Base-by-base conservation (phyloP, 1,140 invertebrate genomes). In the Wiebesia pumilae region DNA sequence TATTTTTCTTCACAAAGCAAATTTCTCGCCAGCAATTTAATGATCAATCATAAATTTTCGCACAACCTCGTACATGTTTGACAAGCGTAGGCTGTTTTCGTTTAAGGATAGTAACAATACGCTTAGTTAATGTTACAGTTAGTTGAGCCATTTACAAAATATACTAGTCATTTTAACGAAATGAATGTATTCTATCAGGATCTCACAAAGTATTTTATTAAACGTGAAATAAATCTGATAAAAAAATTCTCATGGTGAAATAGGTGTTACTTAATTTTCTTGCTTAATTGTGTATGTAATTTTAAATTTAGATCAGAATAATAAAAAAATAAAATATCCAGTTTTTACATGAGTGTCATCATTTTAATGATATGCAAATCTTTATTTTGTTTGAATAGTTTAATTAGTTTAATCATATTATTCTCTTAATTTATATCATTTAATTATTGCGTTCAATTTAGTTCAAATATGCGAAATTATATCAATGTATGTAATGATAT, bases 31-130 rank as follows among this genome's bases (percentile, higher is more conserved):
- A 38, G 33, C 35, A 24, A 10, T 71, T 71, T 71, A 71, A 71
- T 24, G 69, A 71, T 71, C 69, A 38, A 71, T 71, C 69, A 71
- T 71, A 71, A 71, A 71, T 71, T 71, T 71, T 38, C 33, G 69
- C 35, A 21, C 69, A 38, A 71, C 40, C 30, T 71, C 35, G 33
- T 38, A 33, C 19, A 71, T 19, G 69, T 71, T 71, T 71, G 69
- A 71, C 69, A 38, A 71, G 69, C 69, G 69, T 71, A 24, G 69
- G 69, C 35, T 38, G 35, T 71, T 71, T 24, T 16, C 69, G n/a
- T 71, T 33, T 38, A 38, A 38, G 33, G 69, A 71, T 71, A 21
- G 16, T 38, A 38, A 71, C 69, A 71, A 71, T 38, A 38, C 14
- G 35, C 69, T 35, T 19, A 71, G 33, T 38, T 35, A 38, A 71